phyloP scores from a whole-genome alignment of 2,113 vertebrate genomes.

The Phrynosoma blainvillii region DNA sequence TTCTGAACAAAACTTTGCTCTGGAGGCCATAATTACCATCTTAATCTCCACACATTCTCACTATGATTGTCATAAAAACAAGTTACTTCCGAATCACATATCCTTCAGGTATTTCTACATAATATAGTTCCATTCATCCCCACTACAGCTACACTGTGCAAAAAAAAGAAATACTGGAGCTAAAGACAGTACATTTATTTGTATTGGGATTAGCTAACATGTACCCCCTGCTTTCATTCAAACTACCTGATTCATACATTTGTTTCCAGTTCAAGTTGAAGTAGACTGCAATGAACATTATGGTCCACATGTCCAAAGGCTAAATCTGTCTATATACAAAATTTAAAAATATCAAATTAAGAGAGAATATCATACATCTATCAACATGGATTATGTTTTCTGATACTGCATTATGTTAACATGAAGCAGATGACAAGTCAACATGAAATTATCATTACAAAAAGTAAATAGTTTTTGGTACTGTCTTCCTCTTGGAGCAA shows the following conservation, averaged over 20 bases:
- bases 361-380: not conserved
- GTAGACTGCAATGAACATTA: not conserved
- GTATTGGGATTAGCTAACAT: not conserved
- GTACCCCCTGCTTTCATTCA: not conserved
- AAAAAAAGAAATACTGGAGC: not conserved
- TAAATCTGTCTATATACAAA: not conserved
- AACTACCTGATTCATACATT: not conserved
- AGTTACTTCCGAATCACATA: no score
- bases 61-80: no score
- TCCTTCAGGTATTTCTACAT: no score
- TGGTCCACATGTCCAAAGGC: not conserved
- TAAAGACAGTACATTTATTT: not conserved
- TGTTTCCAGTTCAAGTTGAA: not conserved
- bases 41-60: no score
- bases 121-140: not conserved
- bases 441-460: conserved; percentile 24
- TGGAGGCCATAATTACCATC: no score
- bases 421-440: not conserved
- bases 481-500: not conserved
- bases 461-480: conserved; percentile 18
- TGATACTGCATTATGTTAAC: not conserved
- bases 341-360: not conserved
- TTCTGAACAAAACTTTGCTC: no score
- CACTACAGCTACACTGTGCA: not conserved
- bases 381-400: not conserved